A percentile compares a stretch with the other conserved stretches of the same genome.
phyloP scores from a whole-genome alignment of 2,113 vertebrate species.

The Notarius lentiginosus region DNA sequence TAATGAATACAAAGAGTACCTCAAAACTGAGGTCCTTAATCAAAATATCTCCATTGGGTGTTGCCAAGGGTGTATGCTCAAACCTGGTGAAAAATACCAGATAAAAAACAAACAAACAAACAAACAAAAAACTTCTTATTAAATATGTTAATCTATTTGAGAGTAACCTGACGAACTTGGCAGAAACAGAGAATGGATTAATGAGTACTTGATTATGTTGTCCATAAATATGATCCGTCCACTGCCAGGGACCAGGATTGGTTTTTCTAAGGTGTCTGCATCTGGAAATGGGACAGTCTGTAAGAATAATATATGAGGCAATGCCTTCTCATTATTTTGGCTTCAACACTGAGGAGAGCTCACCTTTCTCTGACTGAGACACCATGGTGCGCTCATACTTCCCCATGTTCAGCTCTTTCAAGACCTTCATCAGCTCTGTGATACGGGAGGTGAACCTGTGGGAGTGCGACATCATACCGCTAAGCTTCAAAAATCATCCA shows the following conservation, averaged over 20 bases:
- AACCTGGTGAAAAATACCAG: conserved; percentile 75
- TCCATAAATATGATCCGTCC: conserved; percentile 87
- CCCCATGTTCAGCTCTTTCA: conserved; percentile 91
- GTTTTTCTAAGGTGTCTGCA: conserved; percentile 63
- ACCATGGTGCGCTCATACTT: conserved; percentile 97
- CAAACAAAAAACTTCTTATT: background rate
- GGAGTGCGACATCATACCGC: background rate
- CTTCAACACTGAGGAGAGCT: background rate
- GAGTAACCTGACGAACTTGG: background rate
- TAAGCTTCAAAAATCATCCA: background rate
- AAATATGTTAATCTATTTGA: background rate
- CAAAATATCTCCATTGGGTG: conserved; percentile 95
- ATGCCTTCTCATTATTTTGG: background rate
- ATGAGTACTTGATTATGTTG: conserved; percentile 90
- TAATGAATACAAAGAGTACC: conserved; percentile 68
- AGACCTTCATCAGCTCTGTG: conserved; percentile 92
- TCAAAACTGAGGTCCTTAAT: conserved; percentile 92
- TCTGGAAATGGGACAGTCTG: conserved; percentile 63
- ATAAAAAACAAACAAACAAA: background rate
- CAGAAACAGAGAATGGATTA: background rate
- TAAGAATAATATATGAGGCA: background rate
- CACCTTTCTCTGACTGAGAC: conserved; percentile 84
- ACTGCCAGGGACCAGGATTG: conserved; percentile 81
- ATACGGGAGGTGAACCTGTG: conserved; percentile 92
- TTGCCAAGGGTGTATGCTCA: conserved; percentile 90